A percentile compares a stretch with the other conserved stretches of the same genome.
These are phyloP conservation scores for Heliconius congener DNA, from an alignment of 1,140 invertebrate species.

Conservation along the genomic window DNA sequence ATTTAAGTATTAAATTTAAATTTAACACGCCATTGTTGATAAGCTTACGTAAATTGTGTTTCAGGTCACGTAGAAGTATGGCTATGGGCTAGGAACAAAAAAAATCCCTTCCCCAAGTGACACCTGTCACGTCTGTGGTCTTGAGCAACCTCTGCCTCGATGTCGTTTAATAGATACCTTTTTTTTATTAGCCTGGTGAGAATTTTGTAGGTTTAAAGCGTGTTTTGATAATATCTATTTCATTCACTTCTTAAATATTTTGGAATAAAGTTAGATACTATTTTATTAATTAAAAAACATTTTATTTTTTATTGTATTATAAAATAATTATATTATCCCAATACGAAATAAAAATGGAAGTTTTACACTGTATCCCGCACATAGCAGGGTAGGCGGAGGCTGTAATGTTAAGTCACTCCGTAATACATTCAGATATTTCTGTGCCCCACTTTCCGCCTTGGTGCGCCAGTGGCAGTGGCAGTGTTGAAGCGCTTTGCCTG, in stretches of 20 bases:
- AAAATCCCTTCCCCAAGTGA: slow-evolving; percentile 18
- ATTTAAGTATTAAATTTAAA: slow-evolving; percentile 46
- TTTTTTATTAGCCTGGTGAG: background rate
- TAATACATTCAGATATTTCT: background rate
- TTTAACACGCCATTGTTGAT: slow-evolving; percentile 27
- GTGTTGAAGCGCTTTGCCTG: no score
- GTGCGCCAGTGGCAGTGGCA: background rate
- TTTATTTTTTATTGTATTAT: no score
- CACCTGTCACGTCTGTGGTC: slow-evolving; percentile 9
- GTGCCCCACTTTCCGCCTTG: background rate
- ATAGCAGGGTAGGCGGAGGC: no score
- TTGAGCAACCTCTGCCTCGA: background rate
- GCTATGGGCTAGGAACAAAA: slow-evolving; percentile 21
- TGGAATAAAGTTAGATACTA: no score
- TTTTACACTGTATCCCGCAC: no score
- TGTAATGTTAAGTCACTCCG: no score
- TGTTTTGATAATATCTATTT: no score
- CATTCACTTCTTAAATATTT: no score
- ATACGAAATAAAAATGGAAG: no score
- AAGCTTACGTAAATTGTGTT: slow-evolving; percentile 15
- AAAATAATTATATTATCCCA: no score
- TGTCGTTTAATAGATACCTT: background rate
- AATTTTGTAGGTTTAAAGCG: background rate
- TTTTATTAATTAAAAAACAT: no score
- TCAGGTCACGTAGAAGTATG: slow-evolving; percentile 25